phyloP scores from a whole-genome alignment of 2,797 vertebrate species.

The Pseudochirops cupreus region DNA sequence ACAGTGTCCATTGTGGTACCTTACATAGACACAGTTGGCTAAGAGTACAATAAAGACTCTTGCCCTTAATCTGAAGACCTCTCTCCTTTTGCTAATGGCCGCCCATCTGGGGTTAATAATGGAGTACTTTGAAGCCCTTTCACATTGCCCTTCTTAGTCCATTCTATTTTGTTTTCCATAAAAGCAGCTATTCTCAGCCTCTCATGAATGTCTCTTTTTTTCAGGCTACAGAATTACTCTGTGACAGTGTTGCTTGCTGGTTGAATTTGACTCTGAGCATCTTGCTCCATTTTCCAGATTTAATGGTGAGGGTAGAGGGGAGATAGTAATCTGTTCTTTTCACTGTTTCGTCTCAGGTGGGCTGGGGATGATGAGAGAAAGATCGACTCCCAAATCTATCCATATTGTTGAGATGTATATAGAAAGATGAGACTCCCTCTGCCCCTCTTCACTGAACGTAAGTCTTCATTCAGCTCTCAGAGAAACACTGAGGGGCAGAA shows the following conservation, averaged over 20 bases:
- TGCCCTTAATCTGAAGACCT: not conserved
- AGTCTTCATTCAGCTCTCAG: not conserved
- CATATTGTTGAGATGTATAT: not conserved
- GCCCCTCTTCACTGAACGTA: not conserved
- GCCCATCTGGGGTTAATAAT: not conserved
- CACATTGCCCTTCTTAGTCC: slow-evolving; percentile 34
- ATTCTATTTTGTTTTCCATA: slow-evolving; percentile 63
- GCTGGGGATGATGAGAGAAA: not conserved
- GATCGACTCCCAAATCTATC: not conserved
- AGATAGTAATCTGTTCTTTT: too few species aligned
- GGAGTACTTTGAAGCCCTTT: slow-evolving; percentile 22
- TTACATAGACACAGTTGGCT: not conserved
- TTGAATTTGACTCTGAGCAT: slow-evolving; percentile 8
- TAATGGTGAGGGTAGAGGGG: not conserved
- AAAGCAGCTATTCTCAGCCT: slow-evolving; percentile 55
- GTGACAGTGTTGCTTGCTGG: slow-evolving; percentile 61
- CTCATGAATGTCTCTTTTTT: slow-evolving; percentile 67
- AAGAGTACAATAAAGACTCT: not conserved
- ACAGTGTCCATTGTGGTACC: not conserved
- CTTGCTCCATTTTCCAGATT: slow-evolving; percentile 5
- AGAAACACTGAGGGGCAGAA: not conserved
- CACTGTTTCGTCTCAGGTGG: not conserved
- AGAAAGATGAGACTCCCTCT: not conserved
- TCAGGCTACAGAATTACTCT: slow-evolving; percentile 69
- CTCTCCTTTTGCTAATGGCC: not conserved